These are phyloP conservation scores for Hartigia nigra DNA, from an alignment of 2,888 invertebrate species.

Conservation along the genomic window DNA sequence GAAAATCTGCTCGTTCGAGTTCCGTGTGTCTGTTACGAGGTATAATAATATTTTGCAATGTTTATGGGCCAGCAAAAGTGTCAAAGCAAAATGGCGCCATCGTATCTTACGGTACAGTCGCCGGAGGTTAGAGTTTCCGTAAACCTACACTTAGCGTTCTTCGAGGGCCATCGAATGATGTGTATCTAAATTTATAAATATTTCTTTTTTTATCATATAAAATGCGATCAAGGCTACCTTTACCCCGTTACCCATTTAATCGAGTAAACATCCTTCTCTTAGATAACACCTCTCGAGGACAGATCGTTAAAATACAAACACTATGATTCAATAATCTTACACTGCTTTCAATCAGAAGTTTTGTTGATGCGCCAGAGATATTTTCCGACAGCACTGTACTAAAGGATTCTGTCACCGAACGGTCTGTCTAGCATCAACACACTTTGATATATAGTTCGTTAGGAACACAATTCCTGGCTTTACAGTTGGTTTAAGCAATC, in stretches of 20 bases:
- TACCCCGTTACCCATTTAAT: not conserved
- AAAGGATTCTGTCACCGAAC: not conserved
- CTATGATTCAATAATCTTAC: not conserved
- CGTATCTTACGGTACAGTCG: not conserved
- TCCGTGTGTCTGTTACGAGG: not conserved
- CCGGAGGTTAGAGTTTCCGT: not conserved
- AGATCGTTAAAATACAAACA: not conserved
- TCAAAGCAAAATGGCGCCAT: not conserved
- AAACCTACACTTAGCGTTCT: not conserved
- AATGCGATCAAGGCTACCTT: not conserved
- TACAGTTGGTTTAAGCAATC: not conserved
- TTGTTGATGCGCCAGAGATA: not conserved
- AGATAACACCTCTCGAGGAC: not conserved
- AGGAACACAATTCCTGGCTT: not conserved
- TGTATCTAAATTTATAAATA: not conserved
- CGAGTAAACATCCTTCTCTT: not conserved
- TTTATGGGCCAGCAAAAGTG: not conserved
- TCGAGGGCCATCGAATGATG: not conserved
- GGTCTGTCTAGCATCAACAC: not conserved
- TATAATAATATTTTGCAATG: not conserved
- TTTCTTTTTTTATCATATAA: not conserved
- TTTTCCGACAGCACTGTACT: not conserved
- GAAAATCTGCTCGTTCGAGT: not conserved
- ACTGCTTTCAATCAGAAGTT: not conserved
- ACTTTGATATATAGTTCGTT: not conserved